A percentile compares a stretch with the other conserved stretches of the same genome.
Conservation (phyloP, 2,888 invertebrate species). For the Apodemia mormo region DNA sequence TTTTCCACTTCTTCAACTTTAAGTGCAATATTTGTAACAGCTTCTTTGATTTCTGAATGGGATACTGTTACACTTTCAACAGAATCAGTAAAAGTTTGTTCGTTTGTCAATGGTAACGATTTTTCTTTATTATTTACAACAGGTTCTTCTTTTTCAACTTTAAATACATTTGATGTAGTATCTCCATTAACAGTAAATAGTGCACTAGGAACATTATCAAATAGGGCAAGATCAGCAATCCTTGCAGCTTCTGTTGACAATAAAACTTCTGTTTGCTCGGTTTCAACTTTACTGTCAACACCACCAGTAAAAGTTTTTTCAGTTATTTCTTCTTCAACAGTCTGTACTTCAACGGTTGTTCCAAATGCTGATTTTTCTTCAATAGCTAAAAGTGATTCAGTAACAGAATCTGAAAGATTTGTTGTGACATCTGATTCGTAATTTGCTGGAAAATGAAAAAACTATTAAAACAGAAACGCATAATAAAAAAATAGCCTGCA, state of each 20-base stretch:
- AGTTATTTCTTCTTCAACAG: conserved; percentile 28
- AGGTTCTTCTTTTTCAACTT: conserved; percentile 23
- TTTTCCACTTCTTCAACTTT: conserved; percentile 10
- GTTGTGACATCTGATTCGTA: conserved; percentile 30
- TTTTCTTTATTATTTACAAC: background rate
- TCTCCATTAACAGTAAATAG: conserved; percentile 21
- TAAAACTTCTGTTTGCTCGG: conserved; percentile 5
- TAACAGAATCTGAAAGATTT: conserved; percentile 26
- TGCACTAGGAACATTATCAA: conserved; percentile 4
- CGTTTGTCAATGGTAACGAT: background rate
- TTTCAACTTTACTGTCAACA: background rate
- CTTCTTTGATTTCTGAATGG: background rate
- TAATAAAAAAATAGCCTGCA: background rate
- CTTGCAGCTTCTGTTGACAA: conserved; percentile 10
- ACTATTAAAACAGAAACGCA: background rate
- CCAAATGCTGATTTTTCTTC: conserved; percentile 28
- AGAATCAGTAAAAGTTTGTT: conserved; percentile 11
- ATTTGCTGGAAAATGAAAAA: conserved; percentile 27
- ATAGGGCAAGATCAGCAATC: background rate
- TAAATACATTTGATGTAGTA: conserved; percentile 19
- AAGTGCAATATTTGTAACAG: conserved; percentile 5
- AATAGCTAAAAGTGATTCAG: conserved; percentile 31
- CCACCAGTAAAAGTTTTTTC: conserved; percentile 19
- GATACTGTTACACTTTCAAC: conserved; percentile 2
- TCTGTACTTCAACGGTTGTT: conserved; percentile 28